These are phyloP conservation scores for Pipistrellus kuhlii DNA, from an alignment of 2,797 vertebrate species.

Conservation along the genomic window DNA sequence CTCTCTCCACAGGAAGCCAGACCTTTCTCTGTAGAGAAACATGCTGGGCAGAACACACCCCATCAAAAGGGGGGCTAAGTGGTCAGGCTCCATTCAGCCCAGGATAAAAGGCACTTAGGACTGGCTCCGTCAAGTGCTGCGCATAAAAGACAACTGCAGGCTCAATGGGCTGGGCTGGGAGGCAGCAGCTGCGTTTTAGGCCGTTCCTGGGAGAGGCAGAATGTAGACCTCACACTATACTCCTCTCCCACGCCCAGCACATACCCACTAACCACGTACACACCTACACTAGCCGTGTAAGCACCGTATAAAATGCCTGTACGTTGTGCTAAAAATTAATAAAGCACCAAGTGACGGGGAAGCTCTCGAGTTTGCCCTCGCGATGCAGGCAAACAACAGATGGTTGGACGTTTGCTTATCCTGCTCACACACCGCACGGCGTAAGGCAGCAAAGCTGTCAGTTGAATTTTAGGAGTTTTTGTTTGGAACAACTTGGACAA, in stretches of 20 bases:
- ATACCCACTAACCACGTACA: neutral
- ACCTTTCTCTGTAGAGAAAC: neutral
- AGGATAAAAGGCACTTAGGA: slow-evolving; percentile 39
- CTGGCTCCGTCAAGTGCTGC: slow-evolving; percentile 45
- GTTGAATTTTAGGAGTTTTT: slow-evolving; percentile 22
- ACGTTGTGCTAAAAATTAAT: slow-evolving; percentile 60
- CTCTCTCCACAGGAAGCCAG: slow-evolving; percentile 14
- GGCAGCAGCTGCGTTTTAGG: neutral
- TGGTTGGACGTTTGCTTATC: slow-evolving; percentile 64
- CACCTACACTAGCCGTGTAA: neutral
- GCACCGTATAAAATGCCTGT: neutral
- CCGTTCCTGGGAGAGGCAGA: neutral
- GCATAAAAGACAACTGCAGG: slow-evolving; percentile 46
- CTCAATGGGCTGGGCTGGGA: neutral
- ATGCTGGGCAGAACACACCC: neutral
- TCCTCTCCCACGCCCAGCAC: neutral
- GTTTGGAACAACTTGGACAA: slow-evolving; percentile 26
- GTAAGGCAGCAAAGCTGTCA: neutral
- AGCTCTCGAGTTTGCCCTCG: slow-evolving; percentile 40
- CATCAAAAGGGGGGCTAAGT: slow-evolving; percentile 55
- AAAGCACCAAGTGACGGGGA: neutral
- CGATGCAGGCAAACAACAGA: slow-evolving; percentile 65
- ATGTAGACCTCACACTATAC: neutral
- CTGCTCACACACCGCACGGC: neutral
- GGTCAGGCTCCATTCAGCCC: slow-evolving; percentile 51